phyloP scores from a whole-genome alignment of 2,113 vertebrate genomes.

The Lophochroa leadbeateri region DNA sequence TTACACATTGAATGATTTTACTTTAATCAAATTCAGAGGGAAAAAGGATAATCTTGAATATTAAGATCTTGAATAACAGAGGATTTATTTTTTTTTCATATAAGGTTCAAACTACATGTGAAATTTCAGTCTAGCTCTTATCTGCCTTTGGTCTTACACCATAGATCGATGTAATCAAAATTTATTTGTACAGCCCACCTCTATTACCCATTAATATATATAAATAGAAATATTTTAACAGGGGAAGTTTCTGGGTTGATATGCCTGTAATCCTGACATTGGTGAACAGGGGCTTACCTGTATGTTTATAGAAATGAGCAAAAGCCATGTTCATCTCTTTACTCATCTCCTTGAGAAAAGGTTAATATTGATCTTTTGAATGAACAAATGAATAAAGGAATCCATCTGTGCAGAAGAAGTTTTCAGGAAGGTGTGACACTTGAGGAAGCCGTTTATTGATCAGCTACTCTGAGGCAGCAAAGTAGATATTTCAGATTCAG shows the following conservation, averaged over 20 bases:
- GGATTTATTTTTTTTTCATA: not conserved
- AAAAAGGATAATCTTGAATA: not conserved
- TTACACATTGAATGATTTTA: not conserved
- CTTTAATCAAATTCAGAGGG: not conserved
- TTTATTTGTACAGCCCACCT: not conserved
- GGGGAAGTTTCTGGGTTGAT: not conserved
- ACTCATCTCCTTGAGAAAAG: not conserved
- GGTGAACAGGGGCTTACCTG: not conserved
- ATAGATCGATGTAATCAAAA: not conserved
- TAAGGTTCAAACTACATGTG: not conserved
- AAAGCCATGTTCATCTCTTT: not conserved
- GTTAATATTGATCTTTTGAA: not conserved
- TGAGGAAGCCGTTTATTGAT: not conserved
- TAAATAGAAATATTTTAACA: not conserved
- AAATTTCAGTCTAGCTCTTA: not conserved
- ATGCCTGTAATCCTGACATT: not conserved
- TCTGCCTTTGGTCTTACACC: not conserved
- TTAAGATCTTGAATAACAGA: not conserved
- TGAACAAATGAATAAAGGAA: not conserved
- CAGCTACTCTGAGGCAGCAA: not conserved
- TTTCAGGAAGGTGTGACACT: not conserved
- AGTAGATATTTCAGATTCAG: not conserved
- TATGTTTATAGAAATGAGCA: not conserved
- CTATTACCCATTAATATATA: not conserved
- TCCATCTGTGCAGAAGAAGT: not conserved